Conservation (phyloP, 1,140 invertebrate genomes). For the Cydia splendana region DNA sequence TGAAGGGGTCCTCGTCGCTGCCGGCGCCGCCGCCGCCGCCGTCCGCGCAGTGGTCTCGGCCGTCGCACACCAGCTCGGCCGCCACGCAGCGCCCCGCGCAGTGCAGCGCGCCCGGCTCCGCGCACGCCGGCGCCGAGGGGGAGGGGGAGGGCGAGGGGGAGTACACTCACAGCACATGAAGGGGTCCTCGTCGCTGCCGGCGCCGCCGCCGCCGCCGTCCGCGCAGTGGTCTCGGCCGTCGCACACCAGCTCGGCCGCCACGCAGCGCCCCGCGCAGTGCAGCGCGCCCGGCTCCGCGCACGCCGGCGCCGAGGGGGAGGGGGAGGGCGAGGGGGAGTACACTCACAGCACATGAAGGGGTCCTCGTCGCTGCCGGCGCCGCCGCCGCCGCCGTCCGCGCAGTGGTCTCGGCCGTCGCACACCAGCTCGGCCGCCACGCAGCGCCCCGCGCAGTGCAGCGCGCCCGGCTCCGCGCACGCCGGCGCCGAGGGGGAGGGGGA, state of each 20-base stretch:
- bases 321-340: too few species aligned
- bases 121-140: conserved; percentile 34
- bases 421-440: conserved; percentile 84
- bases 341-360: conserved; percentile 52
- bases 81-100: conserved; percentile 84
- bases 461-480: conserved; percentile 49
- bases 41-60: conserved; percentile 88
- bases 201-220: conserved; percentile 85
- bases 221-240: conserved; percentile 88
- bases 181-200: conserved; percentile 59
- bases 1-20: conserved; percentile 54
- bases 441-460: conserved; percentile 76
- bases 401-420: conserved; percentile 89
- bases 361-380: conserved; percentile 62
- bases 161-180: too few species aligned
- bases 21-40: conserved; percentile 82
- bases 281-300: conserved; percentile 57
- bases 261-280: conserved; percentile 81
- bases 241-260: conserved; percentile 84
- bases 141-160: conserved; percentile 28
- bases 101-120: conserved; percentile 58
- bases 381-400: conserved; percentile 87
- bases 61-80: conserved; percentile 85
- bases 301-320: not conserved
- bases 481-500: conserved; percentile 16